Evolutionary conservation across 2,797 vertebrate genomes (phyloP), one percentile per base, ranked within the genome.

Genomic region (Micrastur ruficollis): DNA sequence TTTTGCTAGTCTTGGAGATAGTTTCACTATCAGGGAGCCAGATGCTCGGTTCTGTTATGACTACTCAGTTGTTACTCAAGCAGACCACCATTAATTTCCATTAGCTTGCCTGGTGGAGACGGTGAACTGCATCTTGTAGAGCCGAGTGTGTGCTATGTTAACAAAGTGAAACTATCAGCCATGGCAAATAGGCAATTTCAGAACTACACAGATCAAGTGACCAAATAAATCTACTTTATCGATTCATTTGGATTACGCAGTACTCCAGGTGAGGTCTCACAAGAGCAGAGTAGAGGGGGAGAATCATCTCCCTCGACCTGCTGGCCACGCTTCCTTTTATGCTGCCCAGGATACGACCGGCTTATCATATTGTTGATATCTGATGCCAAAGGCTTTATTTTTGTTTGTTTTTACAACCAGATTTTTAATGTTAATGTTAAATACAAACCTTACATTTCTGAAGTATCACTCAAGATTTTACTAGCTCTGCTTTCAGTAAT

Each of bases 241-340:
- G 3, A 89, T 95, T 85, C 13, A 63, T 73, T 50, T 70, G 52
- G n/a, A 66, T 91, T 82, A 63, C 17, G 16, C 21, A 62, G 47
- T 5, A 12, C 42, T 56, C 17, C 81, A 47, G 23, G 14, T 53
- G 23, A 15, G 40, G 21, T 44, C 20, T 62, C 31, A 29, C 4
- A 10, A 78, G 31, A 68, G 29, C 0, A 1, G 47, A 52, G 62
- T 1, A 93, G 66, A 50, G 40, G 25, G 5, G 16, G 7, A 80
- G 11, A 86, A 76, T 58, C 17, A 7, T 5, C 16, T 27, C 11
- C 22, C 36, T 81, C 0, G 0, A 42, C 20, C 11, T 52, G 9
- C n/a, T 58, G 2, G 0, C 12, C 70, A 8, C 0, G 0, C 21
- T 44, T 32, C 23, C 18, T 38, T 52, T 53, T 21, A 38, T 7